phyloP scores from a whole-genome alignment of 2,797 vertebrate genomes.

The Takifugu rubripes region DNA sequence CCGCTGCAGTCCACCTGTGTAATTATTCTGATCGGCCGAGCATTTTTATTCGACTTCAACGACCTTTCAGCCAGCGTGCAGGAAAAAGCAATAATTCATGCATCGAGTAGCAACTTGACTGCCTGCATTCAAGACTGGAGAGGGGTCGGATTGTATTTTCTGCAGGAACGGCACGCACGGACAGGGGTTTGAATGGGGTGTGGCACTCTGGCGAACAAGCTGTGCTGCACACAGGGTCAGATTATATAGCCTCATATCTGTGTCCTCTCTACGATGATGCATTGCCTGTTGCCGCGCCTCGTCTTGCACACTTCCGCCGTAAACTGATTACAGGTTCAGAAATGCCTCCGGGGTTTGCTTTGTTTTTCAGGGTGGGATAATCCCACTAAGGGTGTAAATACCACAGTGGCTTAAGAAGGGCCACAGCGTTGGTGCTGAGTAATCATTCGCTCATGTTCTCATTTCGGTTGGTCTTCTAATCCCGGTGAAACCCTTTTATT shows the following conservation, averaged over 20 bases:
- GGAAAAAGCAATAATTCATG: conserved; percentile 30
- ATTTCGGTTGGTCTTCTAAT: no score
- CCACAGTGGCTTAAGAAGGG: conserved; percentile 32
- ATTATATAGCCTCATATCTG: conserved; percentile 42
- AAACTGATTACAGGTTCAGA: conserved; percentile 47
- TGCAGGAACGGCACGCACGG: conserved; percentile 43
- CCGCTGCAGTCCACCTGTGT: conserved; percentile 35
- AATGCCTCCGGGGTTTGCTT: conserved; percentile 44
- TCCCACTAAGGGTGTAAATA: conserved; percentile 37
- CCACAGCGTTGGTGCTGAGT: conserved; percentile 20
- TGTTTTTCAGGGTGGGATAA: conserved; percentile 40
- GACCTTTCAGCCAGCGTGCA: conserved; percentile 37
- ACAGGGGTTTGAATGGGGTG: conserved; percentile 41
- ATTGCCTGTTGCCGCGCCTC: conserved; percentile 49
- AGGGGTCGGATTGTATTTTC: conserved; percentile 13
- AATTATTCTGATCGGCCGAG: conserved; percentile 61
- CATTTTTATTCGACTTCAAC: conserved; percentile 48
- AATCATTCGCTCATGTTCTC: conserved; percentile 20
- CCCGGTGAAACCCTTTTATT: no score
- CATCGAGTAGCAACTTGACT: conserved; percentile 23
- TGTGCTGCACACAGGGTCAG: conserved; percentile 45
- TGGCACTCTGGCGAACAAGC: conserved; percentile 54
- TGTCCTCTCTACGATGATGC: conserved; percentile 43
- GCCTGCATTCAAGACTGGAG: conserved; percentile 2
- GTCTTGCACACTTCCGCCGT: conserved; percentile 44